Percentiles rank a stretch among this genome's conserved stretches.
Conservation (phyloP, 2,113 vertebrate genomes). For the Lagopus leucura region DNA sequence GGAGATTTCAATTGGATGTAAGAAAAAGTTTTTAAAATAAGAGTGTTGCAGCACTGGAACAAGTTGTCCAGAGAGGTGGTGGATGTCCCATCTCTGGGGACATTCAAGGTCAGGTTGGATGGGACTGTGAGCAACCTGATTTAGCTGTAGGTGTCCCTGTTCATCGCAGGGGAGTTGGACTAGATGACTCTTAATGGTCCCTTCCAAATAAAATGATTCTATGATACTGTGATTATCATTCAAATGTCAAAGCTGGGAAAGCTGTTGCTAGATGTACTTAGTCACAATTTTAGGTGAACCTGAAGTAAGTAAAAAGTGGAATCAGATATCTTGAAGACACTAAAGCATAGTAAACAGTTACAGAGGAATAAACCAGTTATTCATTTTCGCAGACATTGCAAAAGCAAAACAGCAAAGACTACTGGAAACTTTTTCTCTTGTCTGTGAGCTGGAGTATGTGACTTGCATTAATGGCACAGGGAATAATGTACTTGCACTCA, state of each 20-base stretch:
- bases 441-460: neutral
- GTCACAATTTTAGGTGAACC: neutral
- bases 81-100: neutral
- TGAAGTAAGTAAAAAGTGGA: neutral
- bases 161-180: neutral
- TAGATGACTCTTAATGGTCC: neutral
- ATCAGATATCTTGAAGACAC: neutral
- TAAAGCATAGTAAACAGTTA: neutral
- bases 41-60: neutral
- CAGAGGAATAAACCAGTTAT: neutral
- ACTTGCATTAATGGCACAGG: conserved; percentile 2
- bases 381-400: neutral
- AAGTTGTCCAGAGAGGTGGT: neutral
- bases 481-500: conserved; percentile 50
- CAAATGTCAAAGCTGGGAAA: neutral
- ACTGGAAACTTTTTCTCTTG: neutral
- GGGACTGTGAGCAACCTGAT: neutral
- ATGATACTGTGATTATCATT: neutral
- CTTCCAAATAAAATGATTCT: neutral
- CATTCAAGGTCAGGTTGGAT: neutral
- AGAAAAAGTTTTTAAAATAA: neutral
- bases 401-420: neutral
- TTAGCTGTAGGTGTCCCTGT: neutral
- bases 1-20: neutral
- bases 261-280: neutral